phyloP scores from a whole-genome alignment of 53 echinoderm and acorn worm species.

The Arbacia lixula region DNA sequence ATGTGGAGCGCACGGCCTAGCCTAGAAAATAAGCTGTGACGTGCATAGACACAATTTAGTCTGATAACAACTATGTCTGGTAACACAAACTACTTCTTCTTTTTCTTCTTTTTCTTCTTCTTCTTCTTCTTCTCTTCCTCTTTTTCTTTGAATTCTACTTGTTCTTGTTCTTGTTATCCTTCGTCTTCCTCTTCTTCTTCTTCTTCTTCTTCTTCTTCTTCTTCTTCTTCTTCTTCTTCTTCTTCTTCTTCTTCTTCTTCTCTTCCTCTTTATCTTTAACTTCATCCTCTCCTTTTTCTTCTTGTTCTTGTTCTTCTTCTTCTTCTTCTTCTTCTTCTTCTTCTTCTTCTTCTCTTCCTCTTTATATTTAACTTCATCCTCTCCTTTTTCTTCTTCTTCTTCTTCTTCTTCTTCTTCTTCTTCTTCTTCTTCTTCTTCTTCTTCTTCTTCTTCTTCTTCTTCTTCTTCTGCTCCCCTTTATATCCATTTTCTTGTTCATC shows the following conservation, averaged over 20 bases:
- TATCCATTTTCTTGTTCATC: neutral
- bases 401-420: slow-evolving; percentile 33
- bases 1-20: too few relatives aligned
- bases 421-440: slow-evolving; percentile 33
- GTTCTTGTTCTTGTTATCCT: too few relatives aligned
- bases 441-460: slow-evolving; percentile 19
- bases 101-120: too few relatives aligned
- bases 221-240: slow-evolving; percentile 33
- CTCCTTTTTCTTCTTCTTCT: slow-evolving; percentile 33
- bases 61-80: too few relatives aligned
- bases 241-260: slow-evolving; percentile 33
- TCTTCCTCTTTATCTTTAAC: too few relatives aligned
- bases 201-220: slow-evolving; percentile 33
- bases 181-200: slow-evolving; percentile 23
- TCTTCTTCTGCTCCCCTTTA: neutral
- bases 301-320: slow-evolving; percentile 24
- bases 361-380: neutral
- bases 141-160: too few relatives aligned
- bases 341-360: neutral
- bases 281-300: slow-evolving; percentile 21
- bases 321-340: slow-evolving; percentile 26
- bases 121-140: too few relatives aligned
- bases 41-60: too few relatives aligned
- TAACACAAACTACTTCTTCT: too few relatives aligned
- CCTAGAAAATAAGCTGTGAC: too few relatives aligned